These are phyloP conservation scores for Priocnemis perturbator DNA, from an alignment of 2,888 invertebrate genomes.

Conservation along the genomic window DNA sequence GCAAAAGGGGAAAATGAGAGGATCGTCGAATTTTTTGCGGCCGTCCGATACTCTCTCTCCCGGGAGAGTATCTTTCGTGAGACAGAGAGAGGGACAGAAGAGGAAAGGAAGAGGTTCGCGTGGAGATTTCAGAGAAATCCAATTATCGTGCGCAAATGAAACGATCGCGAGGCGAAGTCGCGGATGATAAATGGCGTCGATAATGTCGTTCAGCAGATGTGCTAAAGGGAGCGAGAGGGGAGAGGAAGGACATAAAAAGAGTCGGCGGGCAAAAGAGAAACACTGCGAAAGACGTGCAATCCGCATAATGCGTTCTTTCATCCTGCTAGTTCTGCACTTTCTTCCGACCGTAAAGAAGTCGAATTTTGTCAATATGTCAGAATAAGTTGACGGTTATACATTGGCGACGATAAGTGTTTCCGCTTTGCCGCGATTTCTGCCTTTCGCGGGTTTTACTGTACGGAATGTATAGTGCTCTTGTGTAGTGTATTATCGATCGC, in stretches of 20 bases:
- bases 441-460: too few species aligned
- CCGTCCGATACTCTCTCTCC: too few species aligned
- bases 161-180: background rate
- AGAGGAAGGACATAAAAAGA: background rate
- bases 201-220: background rate
- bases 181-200: slow-evolving; percentile 6
- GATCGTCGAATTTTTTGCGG: too few species aligned
- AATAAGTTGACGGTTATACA: too few species aligned
- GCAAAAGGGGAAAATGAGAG: too few species aligned
- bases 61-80: too few species aligned
- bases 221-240: background rate
- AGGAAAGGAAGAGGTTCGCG: slow-evolving; percentile 1
- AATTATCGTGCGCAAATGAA: slow-evolving; percentile 34
- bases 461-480: too few species aligned
- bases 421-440: too few species aligned
- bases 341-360: too few species aligned
- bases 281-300: background rate
- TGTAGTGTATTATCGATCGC: too few species aligned
- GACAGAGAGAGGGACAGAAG: slow-evolving; percentile 9
- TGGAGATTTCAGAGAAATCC: slow-evolving; percentile 32
- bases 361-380: too few species aligned
- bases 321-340: background rate
- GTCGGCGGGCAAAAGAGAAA: background rate
- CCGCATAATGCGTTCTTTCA: background rate
- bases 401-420: too few species aligned